Base-by-base conservation (phyloP, 2,888 invertebrate genomes). In the Lochmaea crataegi region DNA sequence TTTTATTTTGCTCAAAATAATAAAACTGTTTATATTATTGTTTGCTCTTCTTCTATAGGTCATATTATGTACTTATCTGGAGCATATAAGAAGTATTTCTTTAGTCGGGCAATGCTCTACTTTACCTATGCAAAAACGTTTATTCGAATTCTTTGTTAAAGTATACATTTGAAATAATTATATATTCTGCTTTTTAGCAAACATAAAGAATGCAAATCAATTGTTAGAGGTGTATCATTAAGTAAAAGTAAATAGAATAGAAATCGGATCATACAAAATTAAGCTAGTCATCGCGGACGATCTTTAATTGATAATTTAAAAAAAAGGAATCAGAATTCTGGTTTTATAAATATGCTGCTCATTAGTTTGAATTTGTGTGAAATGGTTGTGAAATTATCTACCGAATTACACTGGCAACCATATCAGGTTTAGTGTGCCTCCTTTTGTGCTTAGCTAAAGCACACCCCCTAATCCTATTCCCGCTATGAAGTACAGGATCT, bases 1-100 rank as follows among this genome's bases (percentile, higher is more conserved):
- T 73, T 71, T 72, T 71, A 73, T 76, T 76, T 69, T 56, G 65
- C 71, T 68, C 38, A 58, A 18, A 68, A 69, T 32, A 63, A 65
- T 45, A 53, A 68, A 72, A n/a, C 69, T 56, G 60, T 48, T 58
- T 18, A 22, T 65, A 16, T 53, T 60, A 76, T 66, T 63, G 22
- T 74, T 72, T 76, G 56, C 65, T 64, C 10, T 51, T 48, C 57
- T 26, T 56, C 7, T 18, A 22, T 63, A 57, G 14, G 9, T 16
- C 16, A 53, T 53, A 53, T 51, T 5, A 51, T 18, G n/a, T 53
- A 53, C 18, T 16, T 53, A 53, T 53, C 16, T 18, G 18, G 18
- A 53, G 18, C 53, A 38, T 68, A 65, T 41, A n/a, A 65, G n/a
- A 42, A 57, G 26, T 57, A 57, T 53, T 51, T 53, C 57, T 67